A percentile compares a stretch with the other conserved stretches of the same genome.
Conservation (phyloP, 2,113 vertebrate species). For the Ancistrus triradiatus region DNA sequence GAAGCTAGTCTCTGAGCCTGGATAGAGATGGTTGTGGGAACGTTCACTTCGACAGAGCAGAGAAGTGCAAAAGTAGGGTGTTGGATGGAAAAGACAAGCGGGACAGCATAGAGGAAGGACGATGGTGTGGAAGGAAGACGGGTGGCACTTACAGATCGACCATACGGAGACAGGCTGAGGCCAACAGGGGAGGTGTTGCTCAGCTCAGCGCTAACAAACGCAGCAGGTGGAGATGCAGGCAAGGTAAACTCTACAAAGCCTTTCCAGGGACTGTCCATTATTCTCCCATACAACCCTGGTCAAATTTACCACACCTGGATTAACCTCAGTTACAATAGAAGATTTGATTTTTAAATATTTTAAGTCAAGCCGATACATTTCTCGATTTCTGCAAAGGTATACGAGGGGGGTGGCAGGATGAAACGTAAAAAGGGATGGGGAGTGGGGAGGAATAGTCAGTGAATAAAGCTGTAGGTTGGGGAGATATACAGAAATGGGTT, state of each 20-base stretch:
- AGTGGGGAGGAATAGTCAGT: conserved; percentile 6
- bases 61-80: conserved; percentile 52
- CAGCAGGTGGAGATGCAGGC: conserved; percentile 72
- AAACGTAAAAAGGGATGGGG: conserved; percentile 38
- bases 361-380: too few relatives aligned
- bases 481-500: too few relatives aligned
- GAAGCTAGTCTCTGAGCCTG: conserved; percentile 72
- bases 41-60: conserved; percentile 64
- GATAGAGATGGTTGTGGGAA: conserved; percentile 52
- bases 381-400: conserved; percentile 73
- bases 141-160: conserved; percentile 73
- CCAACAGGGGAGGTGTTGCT: conserved; percentile 73
- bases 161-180: conserved; percentile 76
- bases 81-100: conserved; percentile 39
- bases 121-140: conserved; percentile 54
- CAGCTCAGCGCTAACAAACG: conserved; percentile 72
- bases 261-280: conserved; percentile 75
- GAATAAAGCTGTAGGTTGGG: too few relatives aligned
- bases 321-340: too few relatives aligned
- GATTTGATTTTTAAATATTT: too few relatives aligned
- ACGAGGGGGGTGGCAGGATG: conserved; percentile 32
- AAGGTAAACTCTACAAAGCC: conserved; percentile 75
- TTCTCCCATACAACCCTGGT: conserved; percentile 70
- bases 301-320: conserved; percentile 62
- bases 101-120: conserved; percentile 56